phyloP scores from a whole-genome alignment of 2,797 vertebrate species.

The Rallus crepitans region DNA sequence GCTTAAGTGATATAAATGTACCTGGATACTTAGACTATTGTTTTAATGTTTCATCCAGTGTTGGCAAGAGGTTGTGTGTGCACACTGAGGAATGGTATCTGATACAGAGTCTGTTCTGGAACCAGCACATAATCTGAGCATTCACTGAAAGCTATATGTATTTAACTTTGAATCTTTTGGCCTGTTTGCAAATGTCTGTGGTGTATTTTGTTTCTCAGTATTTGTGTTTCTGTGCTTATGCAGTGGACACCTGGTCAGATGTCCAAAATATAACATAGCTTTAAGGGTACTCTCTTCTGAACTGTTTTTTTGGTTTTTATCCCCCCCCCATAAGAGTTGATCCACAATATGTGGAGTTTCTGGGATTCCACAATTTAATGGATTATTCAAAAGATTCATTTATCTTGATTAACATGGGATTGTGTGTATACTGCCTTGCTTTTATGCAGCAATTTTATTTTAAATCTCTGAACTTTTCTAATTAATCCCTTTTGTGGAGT shows the following conservation, averaged over 20 bases:
- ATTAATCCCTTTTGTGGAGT: background rate
- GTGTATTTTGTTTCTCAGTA: background rate
- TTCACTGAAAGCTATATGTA: background rate
- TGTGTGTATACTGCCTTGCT: background rate
- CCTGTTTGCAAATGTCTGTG: background rate
- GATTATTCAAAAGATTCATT: background rate
- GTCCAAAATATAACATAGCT: background rate
- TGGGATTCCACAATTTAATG: background rate
- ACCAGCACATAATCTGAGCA: background rate
- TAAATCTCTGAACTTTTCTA: background rate
- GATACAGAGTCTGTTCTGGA: background rate
- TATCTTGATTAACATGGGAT: background rate
- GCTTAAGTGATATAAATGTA: slow-evolving; percentile 40
- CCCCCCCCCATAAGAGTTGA: background rate
- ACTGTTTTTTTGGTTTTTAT: background rate
- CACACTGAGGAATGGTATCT: background rate
- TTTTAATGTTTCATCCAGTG: slow-evolving; percentile 36
- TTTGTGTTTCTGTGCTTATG: background rate
- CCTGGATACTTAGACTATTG: slow-evolving; percentile 1
- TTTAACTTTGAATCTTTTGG: background rate
- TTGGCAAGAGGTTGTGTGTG: background rate
- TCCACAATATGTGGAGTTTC: background rate
- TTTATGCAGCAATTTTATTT: background rate
- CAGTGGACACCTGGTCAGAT: background rate
- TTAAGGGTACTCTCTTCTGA: background rate